Evolutionary conservation across 2,797 vertebrate genomes (phyloP).

Genomic region (Spea hammondii): DNA sequence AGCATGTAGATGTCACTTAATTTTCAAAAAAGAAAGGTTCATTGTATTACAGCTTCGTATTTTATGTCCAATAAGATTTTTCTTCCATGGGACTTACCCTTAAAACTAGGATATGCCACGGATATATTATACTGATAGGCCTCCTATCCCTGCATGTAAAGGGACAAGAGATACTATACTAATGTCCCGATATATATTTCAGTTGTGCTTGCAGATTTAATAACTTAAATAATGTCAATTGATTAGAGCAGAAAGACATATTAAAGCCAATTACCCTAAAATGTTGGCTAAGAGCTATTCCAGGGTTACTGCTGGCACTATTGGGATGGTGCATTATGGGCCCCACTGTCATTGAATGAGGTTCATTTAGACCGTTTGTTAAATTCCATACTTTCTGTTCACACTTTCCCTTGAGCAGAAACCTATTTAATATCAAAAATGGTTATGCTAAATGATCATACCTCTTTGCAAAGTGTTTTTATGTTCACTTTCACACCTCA

Average conservation of each 20-base stretch:
- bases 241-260: not conserved
- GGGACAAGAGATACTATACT: too few species aligned
- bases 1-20: too few species aligned
- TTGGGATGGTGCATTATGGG: not conserved
- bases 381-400: slow-evolving; percentile 23
- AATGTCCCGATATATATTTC: not conserved
- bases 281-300: not conserved
- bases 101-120: too few species aligned
- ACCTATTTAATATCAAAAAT: slow-evolving; percentile 41
- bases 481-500: slow-evolving; percentile 47
- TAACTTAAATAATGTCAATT: not conserved
- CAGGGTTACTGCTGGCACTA: not conserved
- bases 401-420: slow-evolving; percentile 20
- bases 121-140: too few species aligned
- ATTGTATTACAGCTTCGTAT: too few species aligned
- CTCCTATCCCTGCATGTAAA: too few species aligned
- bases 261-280: not conserved
- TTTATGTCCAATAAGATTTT: too few species aligned
- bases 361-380: slow-evolving; percentile 27
- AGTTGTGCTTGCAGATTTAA: not conserved
- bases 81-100: too few species aligned
- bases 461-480: slow-evolving; percentile 40
- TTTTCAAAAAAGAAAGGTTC: too few species aligned
- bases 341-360: slow-evolving; percentile 23
- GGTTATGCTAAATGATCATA: slow-evolving; percentile 43